Evolutionary conservation across 2,888 invertebrate species (phyloP).

Genomic region (Operophtera brumata): DNA sequence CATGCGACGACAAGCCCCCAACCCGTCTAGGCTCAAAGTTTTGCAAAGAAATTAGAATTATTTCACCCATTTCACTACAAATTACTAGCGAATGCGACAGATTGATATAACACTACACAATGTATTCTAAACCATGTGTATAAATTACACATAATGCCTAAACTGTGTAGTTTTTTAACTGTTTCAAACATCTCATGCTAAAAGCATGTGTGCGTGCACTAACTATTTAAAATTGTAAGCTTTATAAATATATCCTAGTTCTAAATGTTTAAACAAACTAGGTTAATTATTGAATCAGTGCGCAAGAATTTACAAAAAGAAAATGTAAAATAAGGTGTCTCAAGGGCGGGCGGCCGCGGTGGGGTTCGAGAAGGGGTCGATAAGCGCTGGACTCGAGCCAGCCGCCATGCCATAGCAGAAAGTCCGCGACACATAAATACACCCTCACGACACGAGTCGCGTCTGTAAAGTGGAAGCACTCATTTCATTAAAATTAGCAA

Average conservation of each 20-base stretch:
- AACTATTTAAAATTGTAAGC: neutral
- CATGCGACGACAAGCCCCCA: no score
- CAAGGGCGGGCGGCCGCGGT: slow-evolving; percentile 32
- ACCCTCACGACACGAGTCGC: slow-evolving; percentile 55
- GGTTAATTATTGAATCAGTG: slow-evolving; percentile 7
- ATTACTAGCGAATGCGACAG: no score
- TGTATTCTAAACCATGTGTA: no score
- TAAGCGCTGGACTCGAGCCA: slow-evolving; percentile 80
- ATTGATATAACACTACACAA: no score
- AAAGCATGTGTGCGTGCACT: neutral
- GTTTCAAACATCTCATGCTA: neutral
- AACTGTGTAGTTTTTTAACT: neutral
- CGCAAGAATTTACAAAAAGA: slow-evolving; percentile 15
- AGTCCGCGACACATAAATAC: slow-evolving; percentile 66
- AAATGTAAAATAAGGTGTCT: slow-evolving; percentile 24
- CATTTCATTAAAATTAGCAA: slow-evolving; percentile 24
- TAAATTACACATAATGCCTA: neutral
- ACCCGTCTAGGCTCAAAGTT: no score
- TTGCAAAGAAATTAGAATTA: no score
- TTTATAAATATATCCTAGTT: neutral
- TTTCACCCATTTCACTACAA: no score
- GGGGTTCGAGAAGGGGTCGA: slow-evolving; percentile 59
- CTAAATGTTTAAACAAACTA: neutral
- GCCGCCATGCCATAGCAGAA: slow-evolving; percentile 40
- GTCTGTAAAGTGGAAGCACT: slow-evolving; percentile 49